Base-by-base conservation (phyloP, 2,797 vertebrate species). In the Pseudomugil gertrudae region DNA sequence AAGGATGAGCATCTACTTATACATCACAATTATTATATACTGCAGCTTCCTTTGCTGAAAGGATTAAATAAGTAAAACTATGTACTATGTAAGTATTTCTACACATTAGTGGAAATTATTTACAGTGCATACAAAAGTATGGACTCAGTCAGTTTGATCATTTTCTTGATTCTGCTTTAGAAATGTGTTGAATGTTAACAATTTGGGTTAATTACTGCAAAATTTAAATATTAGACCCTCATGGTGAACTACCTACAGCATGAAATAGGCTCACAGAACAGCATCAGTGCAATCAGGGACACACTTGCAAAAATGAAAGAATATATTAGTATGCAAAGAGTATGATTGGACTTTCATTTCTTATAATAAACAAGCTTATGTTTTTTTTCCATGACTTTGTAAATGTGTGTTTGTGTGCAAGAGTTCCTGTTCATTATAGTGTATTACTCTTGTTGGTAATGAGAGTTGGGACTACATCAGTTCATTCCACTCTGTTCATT, bases 401-500 rank as follows among this genome's bases (percentile, higher is more conserved):
- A 5, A 17, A 32, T 54, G 0, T 55, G 13, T 66, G 10, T 62
- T 21, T 43, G 30, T 50, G 47, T 57, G 24, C 26, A 4, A 36
- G 35, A 4, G 13, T 36, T 36, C 15, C 35, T 36, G 11, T 36
- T 21, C 65, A 8, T 53, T 58, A 24, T 57, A 71, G 59, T 65
- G 64, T 61, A 23, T 30, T 47, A 66, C 40, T 43, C 58, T 45
- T 36, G 56, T 35, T 69, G 19, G 3, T 58, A 57, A 63, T 67
- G 67, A 57, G 59, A 78, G 71, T 4, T 52, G 45, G 40, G 58
- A 71, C 69, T 79, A 70, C 56, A 68, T 74, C 57, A 62, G 58
- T 73, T 78, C 10, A 14, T 79, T 79, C 59, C 62, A 70, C 66
- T 78, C 62, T 76, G 63, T 67, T 83, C 79, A 74, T 71, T 74